Base-by-base conservation (phyloP, 2,888 invertebrate genomes). In the Serrognathus titanus region DNA sequence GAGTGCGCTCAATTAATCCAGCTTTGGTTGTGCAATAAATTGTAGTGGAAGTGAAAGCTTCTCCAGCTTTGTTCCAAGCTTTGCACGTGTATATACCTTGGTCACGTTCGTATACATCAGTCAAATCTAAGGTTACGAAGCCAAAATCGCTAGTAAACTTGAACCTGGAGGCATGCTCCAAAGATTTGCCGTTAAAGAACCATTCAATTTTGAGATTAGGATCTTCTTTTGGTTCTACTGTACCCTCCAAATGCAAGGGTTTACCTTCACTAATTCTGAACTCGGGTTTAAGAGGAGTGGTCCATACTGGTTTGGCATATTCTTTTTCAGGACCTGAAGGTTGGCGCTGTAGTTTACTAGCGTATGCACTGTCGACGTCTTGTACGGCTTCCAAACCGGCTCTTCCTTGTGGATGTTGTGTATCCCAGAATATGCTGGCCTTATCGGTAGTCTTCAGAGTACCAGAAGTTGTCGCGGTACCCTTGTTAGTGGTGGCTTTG, bases 111-210 rank as follows among this genome's bases (percentile, higher is more conserved):
- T 95, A 94, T 0, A 92, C 91, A 73, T 96, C 95, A 16, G 87
- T 90, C 50, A 98, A 82, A 75, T 97, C 97, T 66, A 99, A 81
- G 3, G 94, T 94, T 4, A 97, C 97, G 74, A 94, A 97, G 51
- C 98, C 98, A 75, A 97, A 97, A 72, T 99, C 98, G 72, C 89
- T 92, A 1, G 92, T 93, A 73, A 94, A 87, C 75, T 94, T 94
- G 76, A 94, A 96, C 63, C 96, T 83, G 2, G 94, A 89, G 58
- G 90, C 94, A 73, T 93, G 90, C 65, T 90, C 90, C 48, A 95
- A 77, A 36, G 88, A 83, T 78, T 94, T 93, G 48, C 94, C 94
- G 73, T 95, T 95, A 73, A 95, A 92, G 77, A 90, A 94, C 95
- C 95, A 96, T 79, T 95, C 94, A 63, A 95, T 89, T 72, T 89